Percentiles rank a stretch among this genome's conserved stretches.
Evolutionary conservation across 2,113 vertebrate species (phyloP).

Genomic region (Edolisoma coerulescens): DNA sequence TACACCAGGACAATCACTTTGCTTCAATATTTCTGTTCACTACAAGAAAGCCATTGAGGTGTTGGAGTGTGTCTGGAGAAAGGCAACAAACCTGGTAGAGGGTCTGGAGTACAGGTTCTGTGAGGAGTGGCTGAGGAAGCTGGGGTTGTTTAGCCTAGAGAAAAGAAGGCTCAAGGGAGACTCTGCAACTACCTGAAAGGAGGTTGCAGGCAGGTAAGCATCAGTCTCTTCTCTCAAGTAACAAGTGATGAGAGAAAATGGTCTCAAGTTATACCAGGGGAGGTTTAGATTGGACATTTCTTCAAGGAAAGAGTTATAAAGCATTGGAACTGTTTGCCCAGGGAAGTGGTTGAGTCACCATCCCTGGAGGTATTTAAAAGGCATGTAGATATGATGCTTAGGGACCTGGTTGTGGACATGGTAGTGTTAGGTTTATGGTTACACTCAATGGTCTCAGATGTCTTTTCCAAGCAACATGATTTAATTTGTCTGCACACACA

Average conservation of each 20-base stretch:
- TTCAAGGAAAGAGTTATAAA: neutral
- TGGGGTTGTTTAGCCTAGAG: neutral
- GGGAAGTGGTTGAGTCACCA: neutral
- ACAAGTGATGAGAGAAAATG: neutral
- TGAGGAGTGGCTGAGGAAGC: neutral
- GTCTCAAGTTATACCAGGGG: neutral
- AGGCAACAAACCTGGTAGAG: neutral
- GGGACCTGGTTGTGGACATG: neutral
- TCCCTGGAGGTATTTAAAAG: neutral
- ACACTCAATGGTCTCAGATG: neutral
- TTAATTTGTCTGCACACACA: neutral
- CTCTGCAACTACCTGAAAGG: neutral
- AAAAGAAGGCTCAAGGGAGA: neutral
- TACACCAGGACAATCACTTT: neutral
- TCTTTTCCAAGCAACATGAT: neutral
- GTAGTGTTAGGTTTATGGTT: neutral
- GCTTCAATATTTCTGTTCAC: neutral
- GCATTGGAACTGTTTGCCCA: neutral
- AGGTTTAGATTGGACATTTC: neutral
- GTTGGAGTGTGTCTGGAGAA: neutral
- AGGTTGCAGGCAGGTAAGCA: accelerated
- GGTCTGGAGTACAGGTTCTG: neutral
- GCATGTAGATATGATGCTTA: accelerated
- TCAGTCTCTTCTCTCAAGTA: neutral
- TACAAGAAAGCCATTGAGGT: neutral